These are phyloP conservation scores for Ciona savignyi DNA, from an alignment of 23 tunicate genomes.

Conservation along the genomic window DNA sequence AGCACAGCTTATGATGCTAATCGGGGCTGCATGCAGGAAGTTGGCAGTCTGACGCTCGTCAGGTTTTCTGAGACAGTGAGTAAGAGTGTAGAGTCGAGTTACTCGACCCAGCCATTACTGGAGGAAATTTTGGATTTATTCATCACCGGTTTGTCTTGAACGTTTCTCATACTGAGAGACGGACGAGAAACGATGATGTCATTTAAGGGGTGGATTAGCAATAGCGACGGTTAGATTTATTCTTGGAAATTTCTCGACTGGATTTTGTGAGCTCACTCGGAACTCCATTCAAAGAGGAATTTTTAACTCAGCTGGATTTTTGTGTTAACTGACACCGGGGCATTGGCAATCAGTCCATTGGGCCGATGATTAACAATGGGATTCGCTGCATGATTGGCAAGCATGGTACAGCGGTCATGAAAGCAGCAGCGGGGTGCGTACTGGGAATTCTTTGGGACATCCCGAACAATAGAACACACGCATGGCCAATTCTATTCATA, in stretches of 20 bases:
- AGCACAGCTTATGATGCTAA: not conserved
- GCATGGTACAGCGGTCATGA: conserved; percentile 1
- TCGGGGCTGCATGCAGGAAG: not conserved
- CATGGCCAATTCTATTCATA: not conserved
- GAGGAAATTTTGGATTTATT: no score
- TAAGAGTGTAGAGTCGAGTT: not conserved
- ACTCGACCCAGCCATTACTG: no score
- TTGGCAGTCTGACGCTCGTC: not conserved
- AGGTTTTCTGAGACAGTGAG: not conserved
- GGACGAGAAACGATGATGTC: no score
- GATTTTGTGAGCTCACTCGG: no score
- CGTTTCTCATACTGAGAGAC: no score
- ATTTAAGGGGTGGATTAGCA: no score
- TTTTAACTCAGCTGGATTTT: not conserved
- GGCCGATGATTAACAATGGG: not conserved
- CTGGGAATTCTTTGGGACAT: not conserved
- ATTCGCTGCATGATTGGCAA: not conserved
- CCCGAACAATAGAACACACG: not conserved
- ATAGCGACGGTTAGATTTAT: no score
- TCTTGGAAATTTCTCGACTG: no score
- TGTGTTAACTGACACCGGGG: not conserved
- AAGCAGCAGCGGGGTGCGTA: conserved; percentile 2
- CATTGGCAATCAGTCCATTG: not conserved
- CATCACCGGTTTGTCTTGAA: no score
- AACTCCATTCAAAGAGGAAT: not conserved